Conservation (phyloP, 1,140 invertebrate species). For the Cheumatopsyche charites region DNA sequence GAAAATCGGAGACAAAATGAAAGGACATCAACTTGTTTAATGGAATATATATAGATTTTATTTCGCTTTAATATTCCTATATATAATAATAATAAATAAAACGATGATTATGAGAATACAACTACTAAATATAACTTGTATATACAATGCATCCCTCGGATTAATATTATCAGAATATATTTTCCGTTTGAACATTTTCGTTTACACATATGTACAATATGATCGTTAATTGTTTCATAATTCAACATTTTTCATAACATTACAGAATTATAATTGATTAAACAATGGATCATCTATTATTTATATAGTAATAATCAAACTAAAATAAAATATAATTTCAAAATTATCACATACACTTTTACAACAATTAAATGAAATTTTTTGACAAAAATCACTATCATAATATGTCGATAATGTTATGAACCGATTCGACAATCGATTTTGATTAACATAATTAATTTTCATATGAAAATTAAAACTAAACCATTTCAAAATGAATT, state of each 20-base stretch:
- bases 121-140: slow-evolving; percentile 28
- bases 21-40: background rate
- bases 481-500: too few species aligned
- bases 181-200: slow-evolving; percentile 16
- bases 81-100: slow-evolving; percentile 32
- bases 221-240: background rate
- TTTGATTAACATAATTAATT: too few species aligned
- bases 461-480: too few species aligned
- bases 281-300: slow-evolving; percentile 1
- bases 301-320: background rate
- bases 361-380: too few species aligned
- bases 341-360: slow-evolving; percentile 19
- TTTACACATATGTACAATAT: slow-evolving; percentile 20
- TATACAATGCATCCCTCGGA: slow-evolving; percentile 26
- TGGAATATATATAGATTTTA: slow-evolving; percentile 33
- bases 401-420: too few species aligned
- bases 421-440: too few species aligned
- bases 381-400: too few species aligned
- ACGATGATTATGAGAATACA: slow-evolving; percentile 34
- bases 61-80: slow-evolving; percentile 26
- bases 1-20: too few species aligned
- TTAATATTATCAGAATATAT: slow-evolving; percentile 4
- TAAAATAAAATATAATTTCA: background rate
- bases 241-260: slow-evolving; percentile 5
- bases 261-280: slow-evolving; percentile 1